Base-by-base conservation (phyloP, 1,140 invertebrate genomes). In the Drosophila repleta region DNA sequence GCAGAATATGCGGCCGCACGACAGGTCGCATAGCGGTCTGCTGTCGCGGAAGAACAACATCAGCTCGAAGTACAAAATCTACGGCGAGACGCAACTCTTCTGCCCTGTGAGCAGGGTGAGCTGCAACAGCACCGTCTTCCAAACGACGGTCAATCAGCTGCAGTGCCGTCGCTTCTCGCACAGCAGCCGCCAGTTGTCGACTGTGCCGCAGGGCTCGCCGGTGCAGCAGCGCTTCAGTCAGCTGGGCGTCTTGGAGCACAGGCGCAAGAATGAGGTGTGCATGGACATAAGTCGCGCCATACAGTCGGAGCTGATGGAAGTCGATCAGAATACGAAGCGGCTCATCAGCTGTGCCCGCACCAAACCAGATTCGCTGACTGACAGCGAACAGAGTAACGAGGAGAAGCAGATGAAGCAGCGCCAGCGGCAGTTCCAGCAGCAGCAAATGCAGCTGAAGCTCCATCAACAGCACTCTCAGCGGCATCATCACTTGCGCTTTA, bases 231-330 rank as follows among this genome's bases (percentile, higher is more conserved):
- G 79, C 0, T 75, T 57, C 20, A 69, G 69, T 15, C 69, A 75
- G 32, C 20, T 46, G 0, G 5, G 35, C 6, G 11, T 13, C 4
- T 6, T 46, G 7, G 37, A 48, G 11, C 39, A 43, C 11, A 24
- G 43, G 4, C 52, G 53, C 4, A 60, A 48, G 8, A 39, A n/a
- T 0, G 35, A 65, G 5, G 10, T 64, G 37, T 78, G 74, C 18
- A 45, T 6, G 5, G 60, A 81, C 3, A 87, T 85, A 0, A 88
- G 83, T 49, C 57, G 37, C 0, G 74, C 84, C 32, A 88, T 88
- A 7, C 65, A 71, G 17, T 48, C 72, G 0, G 83, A 88, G 2
- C 56, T 88, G 10, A 88, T 88, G 83, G 15, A 48, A 4, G 37
- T 79, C 0, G 71, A 81, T 43, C 15, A 51, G 1, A 21, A 20